Conservation (phyloP, 2,888 invertebrate species). For the Lissonota sp. region DNA sequence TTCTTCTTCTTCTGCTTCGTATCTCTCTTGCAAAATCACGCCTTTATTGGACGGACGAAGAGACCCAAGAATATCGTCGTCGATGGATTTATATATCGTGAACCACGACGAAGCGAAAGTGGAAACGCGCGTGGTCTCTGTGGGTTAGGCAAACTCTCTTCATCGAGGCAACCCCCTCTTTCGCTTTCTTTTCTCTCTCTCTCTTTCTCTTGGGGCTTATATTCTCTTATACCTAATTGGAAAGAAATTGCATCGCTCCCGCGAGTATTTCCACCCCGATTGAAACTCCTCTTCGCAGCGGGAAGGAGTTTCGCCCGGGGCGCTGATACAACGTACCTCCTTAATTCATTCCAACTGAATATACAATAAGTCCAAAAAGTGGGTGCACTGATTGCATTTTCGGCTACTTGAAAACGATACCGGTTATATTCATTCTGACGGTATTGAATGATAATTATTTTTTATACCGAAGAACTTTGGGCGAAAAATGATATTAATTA, state of each 20-base stretch:
- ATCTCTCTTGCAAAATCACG: slow-evolving; percentile 48
- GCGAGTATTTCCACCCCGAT: slow-evolving; percentile 61
- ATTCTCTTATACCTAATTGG: slow-evolving; percentile 62
- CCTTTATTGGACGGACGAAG: slow-evolving; percentile 44
- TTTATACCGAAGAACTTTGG: no score
- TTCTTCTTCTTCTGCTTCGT: not conserved
- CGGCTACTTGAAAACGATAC: no score
- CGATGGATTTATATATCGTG: not conserved
- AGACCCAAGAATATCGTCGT: slow-evolving; percentile 28
- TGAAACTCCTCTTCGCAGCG: slow-evolving; percentile 47
- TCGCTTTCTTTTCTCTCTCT: slow-evolving; percentile 41
- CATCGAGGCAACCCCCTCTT: slow-evolving; percentile 31
- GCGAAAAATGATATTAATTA: no score
- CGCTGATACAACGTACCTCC: no score
- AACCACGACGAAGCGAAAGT: not conserved
- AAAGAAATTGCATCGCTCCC: slow-evolving; percentile 67
- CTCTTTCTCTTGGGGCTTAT: slow-evolving; percentile 50
- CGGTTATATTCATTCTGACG: no score
- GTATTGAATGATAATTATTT: no score
- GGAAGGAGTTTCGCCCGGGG: not conserved
- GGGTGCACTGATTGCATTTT: no score
- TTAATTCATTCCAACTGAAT: no score
- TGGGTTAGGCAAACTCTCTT: slow-evolving; percentile 48
- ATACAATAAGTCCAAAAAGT: no score
- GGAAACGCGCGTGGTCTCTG: not conserved